phyloP scores from a whole-genome alignment of 2,113 vertebrate species.

The Nyctereutes procyonoides region DNA sequence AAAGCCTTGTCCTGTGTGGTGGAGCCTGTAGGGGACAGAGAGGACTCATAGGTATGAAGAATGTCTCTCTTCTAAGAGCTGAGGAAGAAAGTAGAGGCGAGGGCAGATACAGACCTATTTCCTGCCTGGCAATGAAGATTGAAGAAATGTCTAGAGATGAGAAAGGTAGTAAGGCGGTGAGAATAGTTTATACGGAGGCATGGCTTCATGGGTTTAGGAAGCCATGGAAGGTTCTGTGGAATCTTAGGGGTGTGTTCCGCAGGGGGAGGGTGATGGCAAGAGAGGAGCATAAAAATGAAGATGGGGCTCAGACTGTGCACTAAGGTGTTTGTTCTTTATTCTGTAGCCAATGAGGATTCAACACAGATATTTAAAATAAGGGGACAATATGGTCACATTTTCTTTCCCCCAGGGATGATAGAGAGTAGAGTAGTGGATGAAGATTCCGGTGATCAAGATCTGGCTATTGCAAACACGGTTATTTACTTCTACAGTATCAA shows the following conservation, averaged over 20 bases:
- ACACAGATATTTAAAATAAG: neutral
- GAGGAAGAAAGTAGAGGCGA: neutral
- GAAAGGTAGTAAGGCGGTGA: neutral
- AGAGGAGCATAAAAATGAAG: neutral
- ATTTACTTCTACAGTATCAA: neutral
- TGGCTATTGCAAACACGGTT: neutral
- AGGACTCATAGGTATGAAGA: neutral
- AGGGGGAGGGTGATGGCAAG: neutral
- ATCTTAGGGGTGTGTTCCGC: neutral
- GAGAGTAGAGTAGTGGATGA: neutral
- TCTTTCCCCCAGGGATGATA: neutral
- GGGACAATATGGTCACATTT: neutral
- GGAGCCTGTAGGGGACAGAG: no score
- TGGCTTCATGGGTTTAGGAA: neutral
- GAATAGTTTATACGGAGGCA: neutral
- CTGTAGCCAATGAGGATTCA: neutral
- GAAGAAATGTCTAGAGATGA: neutral
- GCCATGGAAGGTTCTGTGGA: neutral
- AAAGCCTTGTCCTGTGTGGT: neutral
- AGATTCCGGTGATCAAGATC: neutral
- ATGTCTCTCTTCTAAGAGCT: neutral
- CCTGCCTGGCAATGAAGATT: neutral
- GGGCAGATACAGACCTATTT: neutral
- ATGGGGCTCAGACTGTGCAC: neutral
- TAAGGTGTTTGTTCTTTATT: neutral